Evolutionary conservation across 2,888 invertebrate species (phyloP).

Genomic region (Ptycholaimellus sp.): DNA sequence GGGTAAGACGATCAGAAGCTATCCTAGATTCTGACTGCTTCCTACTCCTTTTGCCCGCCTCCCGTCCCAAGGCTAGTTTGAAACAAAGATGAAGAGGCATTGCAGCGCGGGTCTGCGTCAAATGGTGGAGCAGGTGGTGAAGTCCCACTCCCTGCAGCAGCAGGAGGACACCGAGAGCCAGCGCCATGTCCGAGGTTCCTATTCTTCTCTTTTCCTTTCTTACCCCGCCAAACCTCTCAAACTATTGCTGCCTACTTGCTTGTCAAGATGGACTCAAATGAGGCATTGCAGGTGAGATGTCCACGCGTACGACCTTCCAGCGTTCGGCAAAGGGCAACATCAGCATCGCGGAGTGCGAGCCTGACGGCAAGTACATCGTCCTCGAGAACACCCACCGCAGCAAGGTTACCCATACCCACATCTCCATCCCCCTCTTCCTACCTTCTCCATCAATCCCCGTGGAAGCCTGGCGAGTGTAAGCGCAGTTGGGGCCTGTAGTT

Average conservation of each 20-base stretch:
- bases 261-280: background rate
- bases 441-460: background rate
- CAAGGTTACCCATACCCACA: constrained; percentile 14
- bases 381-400: constrained; percentile 30
- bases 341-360: constrained; percentile 28
- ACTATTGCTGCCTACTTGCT: too few relatives aligned
- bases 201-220: too few relatives aligned
- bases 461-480: too few relatives aligned
- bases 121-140: constrained; percentile 25
- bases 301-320: constrained; percentile 35
- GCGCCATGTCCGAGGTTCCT: constrained; percentile 22
- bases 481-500: too few relatives aligned
- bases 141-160: constrained; percentile 25
- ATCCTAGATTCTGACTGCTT: too few relatives aligned
- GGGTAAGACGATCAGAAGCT: too few relatives aligned
- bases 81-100: too few relatives aligned
- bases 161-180: constrained; percentile 24
- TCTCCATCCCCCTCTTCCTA: too few relatives aligned
- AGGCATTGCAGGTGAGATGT: constrained; percentile 24
- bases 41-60: too few relatives aligned
- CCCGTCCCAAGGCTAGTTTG: too few relatives aligned
- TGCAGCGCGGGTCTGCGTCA: constrained; percentile 11
- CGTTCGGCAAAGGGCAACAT: constrained; percentile 32
- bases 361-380: constrained; percentile 29
- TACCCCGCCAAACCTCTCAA: too few relatives aligned